A percentile compares a stretch with the other conserved stretches of the same genome.
Conservation (phyloP, 2,113 vertebrate genomes). For the Callipepla squamata region DNA sequence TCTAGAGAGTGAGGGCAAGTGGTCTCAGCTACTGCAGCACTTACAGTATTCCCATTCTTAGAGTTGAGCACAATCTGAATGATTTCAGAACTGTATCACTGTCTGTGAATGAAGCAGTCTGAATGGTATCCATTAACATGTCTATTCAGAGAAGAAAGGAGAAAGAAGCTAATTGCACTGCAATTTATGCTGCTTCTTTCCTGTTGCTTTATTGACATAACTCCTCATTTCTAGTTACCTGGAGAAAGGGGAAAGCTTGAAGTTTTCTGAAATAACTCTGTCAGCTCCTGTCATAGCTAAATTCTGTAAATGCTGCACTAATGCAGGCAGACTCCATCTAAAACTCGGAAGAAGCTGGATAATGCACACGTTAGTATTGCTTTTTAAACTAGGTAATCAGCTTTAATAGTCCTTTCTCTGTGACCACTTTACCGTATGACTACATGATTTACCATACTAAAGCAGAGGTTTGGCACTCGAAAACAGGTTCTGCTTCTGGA, state of each 20-base stretch:
- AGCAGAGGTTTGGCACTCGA: slow-evolving; percentile 9
- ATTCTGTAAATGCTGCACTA: slow-evolving; percentile 55
- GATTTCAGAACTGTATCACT: background rate
- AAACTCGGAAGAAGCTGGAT: background rate
- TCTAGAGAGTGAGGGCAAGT: slow-evolving; percentile 31
- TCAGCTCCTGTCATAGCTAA: slow-evolving; percentile 15
- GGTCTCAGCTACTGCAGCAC: slow-evolving; percentile 8
- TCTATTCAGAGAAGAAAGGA: slow-evolving; percentile 26
- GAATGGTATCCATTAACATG: slow-evolving; percentile 46
- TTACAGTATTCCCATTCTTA: background rate
- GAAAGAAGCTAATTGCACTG: slow-evolving; percentile 54
- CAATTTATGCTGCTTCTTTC: slow-evolving; percentile 63
- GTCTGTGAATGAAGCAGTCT: slow-evolving; percentile 3
- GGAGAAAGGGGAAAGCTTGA: slow-evolving; percentile 12
- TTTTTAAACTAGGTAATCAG: background rate
- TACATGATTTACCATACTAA: slow-evolving; percentile 6
- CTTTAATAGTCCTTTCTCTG: background rate
- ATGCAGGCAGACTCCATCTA: background rate
- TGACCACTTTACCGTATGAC: background rate
- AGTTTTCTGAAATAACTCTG: slow-evolving; percentile 50
- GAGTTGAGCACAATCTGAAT: slow-evolving; percentile 16
- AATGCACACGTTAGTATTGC: background rate
- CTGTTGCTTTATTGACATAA: slow-evolving; percentile 49
- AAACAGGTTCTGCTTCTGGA: background rate
- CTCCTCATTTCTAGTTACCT: slow-evolving; percentile 65